Evolutionary conservation across 2,797 vertebrate species (phyloP), one percentile per base, ranked within the genome.

Genomic region (Taenioides sp.): DNA sequence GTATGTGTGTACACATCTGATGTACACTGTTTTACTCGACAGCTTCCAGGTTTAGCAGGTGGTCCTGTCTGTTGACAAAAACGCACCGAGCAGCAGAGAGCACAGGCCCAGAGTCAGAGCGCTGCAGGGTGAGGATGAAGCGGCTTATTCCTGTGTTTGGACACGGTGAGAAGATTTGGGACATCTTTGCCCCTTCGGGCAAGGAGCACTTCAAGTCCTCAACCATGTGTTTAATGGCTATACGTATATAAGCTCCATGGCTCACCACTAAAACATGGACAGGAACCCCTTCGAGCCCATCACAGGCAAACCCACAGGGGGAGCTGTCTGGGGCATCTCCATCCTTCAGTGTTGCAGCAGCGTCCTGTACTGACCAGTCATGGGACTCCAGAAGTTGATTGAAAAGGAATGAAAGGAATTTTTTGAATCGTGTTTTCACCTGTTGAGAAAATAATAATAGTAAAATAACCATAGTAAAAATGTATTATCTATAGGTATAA

Each of bases 111-210:
- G 49, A 63, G 37, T 84, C 80, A 1, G 83, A 73, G 49, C 1
- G 83, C 60, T 85, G 83, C 31, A 97, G 77, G 17, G 91, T 93
- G 77, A 99, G 3, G 37, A 95, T 7, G 25, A 98, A 98, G 86
- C 96, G 92, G 75, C 93, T 95, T 72, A 99, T 87, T 66, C 97
- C 98, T 0, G 97, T 98, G 80, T 99, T 99, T 23, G 96, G 95
- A 76, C 95, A 97, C 2, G 96, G 94, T 0, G 95, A 93, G 2
- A 91, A 91, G 50, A 96, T 65, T 25, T 96, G 95, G 0, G 93
- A 93, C 81, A 89, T 89, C 84, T 93, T 95, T 69, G 91, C 76
- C n/a, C 89, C 78, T 0, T 79, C 66, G 2, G 97, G 96, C 57
- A 97, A 87, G 43, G 83, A 78, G 78, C 96, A 96, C 40, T 83